Evolutionary conservation across 2,113 vertebrate species (phyloP).

Genomic region (Pelecanus crispus): DNA sequence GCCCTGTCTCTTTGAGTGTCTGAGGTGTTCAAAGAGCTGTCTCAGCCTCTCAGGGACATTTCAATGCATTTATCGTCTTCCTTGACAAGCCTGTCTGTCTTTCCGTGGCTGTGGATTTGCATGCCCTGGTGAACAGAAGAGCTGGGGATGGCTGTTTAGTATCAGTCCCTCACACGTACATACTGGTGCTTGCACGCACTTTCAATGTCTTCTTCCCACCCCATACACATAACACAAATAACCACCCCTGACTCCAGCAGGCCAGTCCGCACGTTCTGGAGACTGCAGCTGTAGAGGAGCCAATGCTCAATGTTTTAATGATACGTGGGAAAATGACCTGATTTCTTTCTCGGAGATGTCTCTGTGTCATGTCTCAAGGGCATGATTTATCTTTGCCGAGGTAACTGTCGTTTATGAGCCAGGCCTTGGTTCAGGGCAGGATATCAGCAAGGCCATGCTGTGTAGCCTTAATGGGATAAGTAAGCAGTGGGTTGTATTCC

Average conservation of each 20-base stretch:
- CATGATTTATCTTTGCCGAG: background rate
- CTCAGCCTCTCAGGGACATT: background rate
- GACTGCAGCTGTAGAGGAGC: background rate
- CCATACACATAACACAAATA: background rate
- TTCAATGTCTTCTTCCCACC: background rate
- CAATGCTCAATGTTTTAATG: background rate
- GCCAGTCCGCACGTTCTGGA: fast-evolving
- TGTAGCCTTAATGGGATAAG: constrained; percentile 42
- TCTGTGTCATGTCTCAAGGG: background rate
- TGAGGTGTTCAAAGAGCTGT: background rate
- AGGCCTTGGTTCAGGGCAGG: background rate
- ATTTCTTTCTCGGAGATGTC: background rate
- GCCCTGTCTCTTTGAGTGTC: background rate
- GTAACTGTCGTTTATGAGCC: background rate
- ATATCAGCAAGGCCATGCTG: background rate
- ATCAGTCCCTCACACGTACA: background rate
- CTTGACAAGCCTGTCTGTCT: background rate
- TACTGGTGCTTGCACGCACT: background rate
- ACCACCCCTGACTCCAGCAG: background rate
- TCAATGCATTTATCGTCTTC: background rate
- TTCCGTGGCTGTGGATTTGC: background rate
- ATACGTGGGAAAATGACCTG: background rate
- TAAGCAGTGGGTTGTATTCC: background rate
- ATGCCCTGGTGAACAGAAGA: background rate
- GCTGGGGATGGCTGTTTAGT: background rate